A percentile compares a stretch with the other conserved stretches of the same genome.
Conservation (phyloP, 2,113 vertebrate genomes). For the Cnemophilus loriae region DNA sequence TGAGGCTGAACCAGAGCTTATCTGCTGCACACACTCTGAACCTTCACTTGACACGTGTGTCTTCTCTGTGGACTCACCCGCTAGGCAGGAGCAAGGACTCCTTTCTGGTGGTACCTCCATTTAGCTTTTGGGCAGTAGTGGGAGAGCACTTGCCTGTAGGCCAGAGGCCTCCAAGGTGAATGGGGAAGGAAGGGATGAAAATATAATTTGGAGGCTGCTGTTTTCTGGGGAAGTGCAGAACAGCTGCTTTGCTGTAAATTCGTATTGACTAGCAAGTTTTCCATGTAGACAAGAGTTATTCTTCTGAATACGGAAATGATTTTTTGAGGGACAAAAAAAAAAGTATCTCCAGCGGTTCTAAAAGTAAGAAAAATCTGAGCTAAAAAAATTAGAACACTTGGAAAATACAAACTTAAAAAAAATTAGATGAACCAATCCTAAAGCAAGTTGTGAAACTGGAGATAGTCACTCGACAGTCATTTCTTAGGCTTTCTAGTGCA, state of each 20-base stretch:
- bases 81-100: neutral
- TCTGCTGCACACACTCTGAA: rapidly evolving
- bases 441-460: neutral
- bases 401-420: neutral
- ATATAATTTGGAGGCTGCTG: neutral
- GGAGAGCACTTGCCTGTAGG: neutral
- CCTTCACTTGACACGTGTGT: rapidly evolving
- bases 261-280: neutral
- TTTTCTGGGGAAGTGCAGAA: neutral
- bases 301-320: neutral
- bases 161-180: neutral
- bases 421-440: neutral
- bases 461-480: neutral
- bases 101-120: neutral
- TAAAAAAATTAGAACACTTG: neutral
- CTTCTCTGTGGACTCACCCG: rapidly evolving
- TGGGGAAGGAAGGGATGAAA: neutral
- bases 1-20: neutral
- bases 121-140: neutral
- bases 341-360: neutral
- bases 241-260: neutral
- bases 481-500: neutral
- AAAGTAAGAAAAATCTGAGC: neutral
- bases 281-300: neutral
- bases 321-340: neutral